phyloP scores from a whole-genome alignment of 2,888 invertebrate genomes.

The Asteroscopus sphinx region DNA sequence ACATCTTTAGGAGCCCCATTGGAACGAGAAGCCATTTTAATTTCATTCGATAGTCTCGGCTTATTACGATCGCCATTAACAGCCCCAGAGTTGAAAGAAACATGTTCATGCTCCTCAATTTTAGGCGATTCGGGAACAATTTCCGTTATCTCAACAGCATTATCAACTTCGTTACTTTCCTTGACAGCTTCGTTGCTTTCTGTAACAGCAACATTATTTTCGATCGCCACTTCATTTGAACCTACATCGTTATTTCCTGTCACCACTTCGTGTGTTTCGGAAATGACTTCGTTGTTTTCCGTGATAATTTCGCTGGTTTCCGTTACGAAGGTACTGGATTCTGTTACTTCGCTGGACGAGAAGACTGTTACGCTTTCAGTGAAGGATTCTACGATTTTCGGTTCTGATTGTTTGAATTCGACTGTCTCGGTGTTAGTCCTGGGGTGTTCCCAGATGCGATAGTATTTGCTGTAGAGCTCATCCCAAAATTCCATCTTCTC shows the following conservation, averaged over 20 bases:
- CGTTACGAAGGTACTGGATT: constrained; percentile 22
- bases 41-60: constrained; percentile 81
- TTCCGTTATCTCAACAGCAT: constrained; percentile 27
- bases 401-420: constrained; percentile 53
- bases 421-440: constrained; percentile 59
- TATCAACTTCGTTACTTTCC: constrained; percentile 25
- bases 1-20: constrained; percentile 82
- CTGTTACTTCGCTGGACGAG: constrained; percentile 34
- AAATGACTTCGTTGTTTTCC: constrained; percentile 28
- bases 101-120: constrained; percentile 25
- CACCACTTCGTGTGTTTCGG: constrained; percentile 26
- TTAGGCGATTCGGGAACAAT: constrained; percentile 27
- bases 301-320: constrained; percentile 34
- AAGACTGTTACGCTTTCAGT: constrained; percentile 20
- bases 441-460: constrained; percentile 80
- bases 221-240: constrained; percentile 7
- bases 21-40: constrained; percentile 79
- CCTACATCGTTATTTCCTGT: constrained; percentile 22
- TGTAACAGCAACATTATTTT: constrained; percentile 6
- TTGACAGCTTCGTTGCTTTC: constrained; percentile 17
- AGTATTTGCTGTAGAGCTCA: constrained; percentile 77
- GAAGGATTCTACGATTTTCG: constrained; percentile 50
- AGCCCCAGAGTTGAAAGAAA: not conserved
- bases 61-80: constrained; percentile 50
- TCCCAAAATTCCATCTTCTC: constrained; percentile 86